phyloP scores from a whole-genome alignment of 2,797 vertebrate species.

The Coracias cyanogaster region DNA sequence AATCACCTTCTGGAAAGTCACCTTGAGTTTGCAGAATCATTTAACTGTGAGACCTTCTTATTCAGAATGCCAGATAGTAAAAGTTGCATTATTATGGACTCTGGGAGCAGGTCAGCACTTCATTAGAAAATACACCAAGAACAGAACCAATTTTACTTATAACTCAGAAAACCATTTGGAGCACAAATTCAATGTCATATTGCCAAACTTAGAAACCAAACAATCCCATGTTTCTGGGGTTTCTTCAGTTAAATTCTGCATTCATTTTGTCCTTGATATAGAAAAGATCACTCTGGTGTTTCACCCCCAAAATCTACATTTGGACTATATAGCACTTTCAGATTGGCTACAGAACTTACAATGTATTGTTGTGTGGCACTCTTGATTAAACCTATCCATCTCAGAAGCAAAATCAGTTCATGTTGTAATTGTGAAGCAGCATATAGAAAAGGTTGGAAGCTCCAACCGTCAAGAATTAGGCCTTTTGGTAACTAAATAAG shows the following conservation, averaged over 20 bases:
- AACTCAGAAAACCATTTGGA: neutral
- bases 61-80: neutral
- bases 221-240: neutral
- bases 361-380: neutral
- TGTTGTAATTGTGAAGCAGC: neutral
- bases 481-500: neutral
- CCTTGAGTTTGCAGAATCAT: neutral
- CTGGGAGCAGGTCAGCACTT: neutral
- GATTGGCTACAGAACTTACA: neutral
- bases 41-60: neutral
- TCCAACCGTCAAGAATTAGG: neutral
- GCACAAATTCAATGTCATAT: neutral
- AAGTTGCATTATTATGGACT: neutral
- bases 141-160: neutral
- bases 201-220: neutral
- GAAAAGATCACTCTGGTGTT: neutral
- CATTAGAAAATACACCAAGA: neutral
- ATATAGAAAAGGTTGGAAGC: neutral
- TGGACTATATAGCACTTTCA: neutral
- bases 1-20: neutral
- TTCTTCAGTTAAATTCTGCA: slow-evolving; percentile 7
- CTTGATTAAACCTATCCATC: neutral
- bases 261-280: neutral
- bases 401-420: neutral
- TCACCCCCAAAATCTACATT: neutral